Base-by-base conservation (phyloP, 2,797 vertebrate species). In the Anolis apletophallus region DNA sequence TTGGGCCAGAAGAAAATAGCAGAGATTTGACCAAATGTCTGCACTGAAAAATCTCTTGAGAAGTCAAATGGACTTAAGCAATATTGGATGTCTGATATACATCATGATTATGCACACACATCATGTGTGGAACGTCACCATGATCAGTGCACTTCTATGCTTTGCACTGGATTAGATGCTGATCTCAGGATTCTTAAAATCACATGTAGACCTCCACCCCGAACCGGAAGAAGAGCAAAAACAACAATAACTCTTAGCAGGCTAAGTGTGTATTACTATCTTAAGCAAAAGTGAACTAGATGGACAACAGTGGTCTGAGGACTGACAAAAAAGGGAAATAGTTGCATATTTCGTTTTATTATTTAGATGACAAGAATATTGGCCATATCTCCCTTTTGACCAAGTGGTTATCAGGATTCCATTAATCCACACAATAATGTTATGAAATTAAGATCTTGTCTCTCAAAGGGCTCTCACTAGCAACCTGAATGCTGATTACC, bases 101-200 rank as follows among this genome's bases (percentile, higher is more conserved):
- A 52, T 34, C n/a, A 11, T 17, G 34, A 46, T 46, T 3, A 3
- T 46, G 40, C 40, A 46, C 16, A 4, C 16, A 46, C 4, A 32
- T 57, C 69, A 73, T 23, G 26, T 76, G 59, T 67, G 46, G n/a
- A 36, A 5, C 29, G 67, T 67, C 73, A 36, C 29, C 16, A 19
- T 17, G 19, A 84, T 10, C 12, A 2, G 88, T 93, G 90, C 85
- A 86, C 81, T 61, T 7, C 86, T 84, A 88, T 89, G 84, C 85
- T 84, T 91, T 91, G 94, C 91, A 92, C n/a, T n/a, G n/a, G 91
- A 90, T 90, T 74, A 85, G 85, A 89, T 91, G 91, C 90, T 94
- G 90, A 92, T 93, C 92, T 50, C 34, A 34, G 77, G 7, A 23
- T 36, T 79, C 55, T 12, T 46, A 46, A 78, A 40, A 71, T 40